Evolutionary conservation across 2,113 vertebrate genomes (phyloP).

Genomic region (Bujurquina vittata): DNA sequence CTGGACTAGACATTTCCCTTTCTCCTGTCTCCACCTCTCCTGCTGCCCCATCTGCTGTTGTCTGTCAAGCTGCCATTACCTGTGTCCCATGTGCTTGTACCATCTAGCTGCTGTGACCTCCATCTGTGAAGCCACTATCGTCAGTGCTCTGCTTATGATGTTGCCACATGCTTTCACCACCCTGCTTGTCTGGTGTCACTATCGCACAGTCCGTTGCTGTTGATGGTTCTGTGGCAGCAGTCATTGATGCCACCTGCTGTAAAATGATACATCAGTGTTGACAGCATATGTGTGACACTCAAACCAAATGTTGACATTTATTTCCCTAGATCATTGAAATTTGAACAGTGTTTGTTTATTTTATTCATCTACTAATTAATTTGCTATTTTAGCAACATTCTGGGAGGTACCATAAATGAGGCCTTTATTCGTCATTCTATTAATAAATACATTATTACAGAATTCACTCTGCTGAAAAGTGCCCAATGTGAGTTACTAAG

Average conservation of each 20-base stretch:
- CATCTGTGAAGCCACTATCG: slow-evolving; percentile 52
- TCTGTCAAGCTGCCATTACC: slow-evolving; percentile 68
- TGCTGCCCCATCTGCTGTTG: slow-evolving; percentile 67
- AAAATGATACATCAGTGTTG: slow-evolving; percentile 26
- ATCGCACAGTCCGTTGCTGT: slow-evolving; percentile 9
- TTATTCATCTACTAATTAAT: not conserved
- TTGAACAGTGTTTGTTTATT: not conserved
- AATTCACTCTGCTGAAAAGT: not conserved
- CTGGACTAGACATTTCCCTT: slow-evolving; percentile 26
- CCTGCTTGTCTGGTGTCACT: slow-evolving; percentile 58
- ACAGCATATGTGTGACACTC: slow-evolving; percentile 1
- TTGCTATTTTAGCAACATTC: not conserved
- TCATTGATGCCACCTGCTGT: slow-evolving; percentile 19
- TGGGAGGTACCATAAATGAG: no score
- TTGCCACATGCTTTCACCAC: slow-evolving; percentile 43
- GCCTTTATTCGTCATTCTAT: not conserved
- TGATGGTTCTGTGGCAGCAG: slow-evolving; percentile 32
- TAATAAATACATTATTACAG: not conserved
- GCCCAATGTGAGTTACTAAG: not conserved
- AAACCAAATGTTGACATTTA: slow-evolving; percentile 1
- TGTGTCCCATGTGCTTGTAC: slow-evolving; percentile 58
- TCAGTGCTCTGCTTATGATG: slow-evolving; percentile 43
- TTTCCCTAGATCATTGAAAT: slow-evolving; percentile 8
- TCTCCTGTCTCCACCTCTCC: slow-evolving; percentile 35
- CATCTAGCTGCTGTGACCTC: slow-evolving; percentile 60